Conservation (phyloP, 2,797 vertebrate species). For the Chromobotia macracanthus region DNA sequence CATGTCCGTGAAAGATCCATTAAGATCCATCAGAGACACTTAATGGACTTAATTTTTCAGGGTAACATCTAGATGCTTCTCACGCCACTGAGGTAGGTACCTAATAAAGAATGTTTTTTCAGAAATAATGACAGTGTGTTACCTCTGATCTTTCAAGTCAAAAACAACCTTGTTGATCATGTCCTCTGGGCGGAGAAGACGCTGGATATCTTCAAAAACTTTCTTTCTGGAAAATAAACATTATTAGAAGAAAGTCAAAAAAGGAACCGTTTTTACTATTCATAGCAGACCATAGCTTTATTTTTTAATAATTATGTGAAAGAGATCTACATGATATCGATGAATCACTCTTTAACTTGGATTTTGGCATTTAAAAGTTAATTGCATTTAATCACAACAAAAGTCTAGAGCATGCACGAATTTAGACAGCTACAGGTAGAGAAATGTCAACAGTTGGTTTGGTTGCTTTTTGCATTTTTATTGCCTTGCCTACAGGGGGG, state of each 20-base stretch:
- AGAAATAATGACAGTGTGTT: constrained; percentile 28
- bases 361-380: too few species aligned
- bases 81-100: background rate
- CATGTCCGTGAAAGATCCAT: constrained; percentile 1
- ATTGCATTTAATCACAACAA: too few species aligned
- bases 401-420: too few species aligned
- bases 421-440: too few species aligned
- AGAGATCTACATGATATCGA: too few species aligned
- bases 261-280: background rate
- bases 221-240: constrained; percentile 77
- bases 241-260: background rate
- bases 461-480: too few species aligned
- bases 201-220: constrained; percentile 85
- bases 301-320: too few species aligned
- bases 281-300: too few species aligned
- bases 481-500: background rate
- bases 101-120: constrained; percentile 5
- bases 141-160: constrained; percentile 86
- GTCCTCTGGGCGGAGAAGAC: constrained; percentile 79
- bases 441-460: too few species aligned
- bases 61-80: background rate
- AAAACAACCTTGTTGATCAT: constrained; percentile 84
- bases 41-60: constrained; percentile 12
- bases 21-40: background rate
- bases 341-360: too few species aligned